Evolutionary conservation across 2,113 vertebrate species (phyloP).

Genomic region (Hymenochirus boettgeri): DNA sequence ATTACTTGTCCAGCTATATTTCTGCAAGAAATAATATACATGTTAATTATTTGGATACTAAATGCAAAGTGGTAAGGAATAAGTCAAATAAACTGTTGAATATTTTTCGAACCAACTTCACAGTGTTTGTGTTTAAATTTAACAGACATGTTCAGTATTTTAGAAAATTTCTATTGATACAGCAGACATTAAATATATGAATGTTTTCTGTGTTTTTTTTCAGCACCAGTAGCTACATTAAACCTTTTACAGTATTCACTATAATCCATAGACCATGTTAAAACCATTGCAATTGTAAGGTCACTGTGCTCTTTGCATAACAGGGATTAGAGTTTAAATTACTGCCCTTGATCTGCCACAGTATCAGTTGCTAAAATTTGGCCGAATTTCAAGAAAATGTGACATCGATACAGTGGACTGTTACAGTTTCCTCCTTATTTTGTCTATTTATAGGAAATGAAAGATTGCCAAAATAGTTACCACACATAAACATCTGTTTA

Average conservation of each 20-base stretch:
- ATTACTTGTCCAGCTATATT: no score
- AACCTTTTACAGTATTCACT: neutral
- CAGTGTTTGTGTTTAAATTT: no score
- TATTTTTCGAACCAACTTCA: no score
- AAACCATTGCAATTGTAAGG: slow-evolving; percentile 20
- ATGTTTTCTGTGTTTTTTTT: neutral
- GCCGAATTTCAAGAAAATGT: slow-evolving; percentile 18
- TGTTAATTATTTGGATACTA: no score
- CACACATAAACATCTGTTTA: no score
- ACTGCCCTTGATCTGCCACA: slow-evolving; percentile 13
- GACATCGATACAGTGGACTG: slow-evolving; percentile 27
- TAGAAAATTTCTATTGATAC: no score
- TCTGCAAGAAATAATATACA: no score
- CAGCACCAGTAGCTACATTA: neutral
- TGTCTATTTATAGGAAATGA: slow-evolving; percentile 39
- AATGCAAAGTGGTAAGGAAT: no score
- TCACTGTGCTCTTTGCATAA: slow-evolving; percentile 13
- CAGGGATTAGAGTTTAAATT: slow-evolving; percentile 3
- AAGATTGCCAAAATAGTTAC: slow-evolving; percentile 32
- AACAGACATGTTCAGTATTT: no score
- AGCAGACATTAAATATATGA: no score
- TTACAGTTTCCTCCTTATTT: slow-evolving; percentile 35
- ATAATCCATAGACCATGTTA: neutral
- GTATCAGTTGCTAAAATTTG: slow-evolving; percentile 31
- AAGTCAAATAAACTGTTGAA: no score